Base-by-base conservation (phyloP, 2,797 vertebrate species). In the Dryobates pubescens region DNA sequence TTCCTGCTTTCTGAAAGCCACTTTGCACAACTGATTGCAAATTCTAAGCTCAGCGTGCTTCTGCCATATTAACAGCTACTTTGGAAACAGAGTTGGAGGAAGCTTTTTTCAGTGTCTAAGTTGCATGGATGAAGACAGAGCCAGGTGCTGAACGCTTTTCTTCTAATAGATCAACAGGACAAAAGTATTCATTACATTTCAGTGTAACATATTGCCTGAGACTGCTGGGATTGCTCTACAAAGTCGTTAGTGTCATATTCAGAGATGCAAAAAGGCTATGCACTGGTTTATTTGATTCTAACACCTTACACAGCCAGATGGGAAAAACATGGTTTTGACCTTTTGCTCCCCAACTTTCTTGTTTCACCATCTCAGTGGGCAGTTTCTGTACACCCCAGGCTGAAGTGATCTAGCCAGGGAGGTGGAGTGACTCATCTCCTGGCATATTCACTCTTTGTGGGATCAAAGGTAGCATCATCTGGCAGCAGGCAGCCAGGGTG, bases 401-500 rank as follows among this genome's bases (percentile, higher is more conserved):
- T 73, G 34, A 18, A 86, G 27, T 71, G 24, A 49, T 59, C 78
- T 67, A 79, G 67, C 12, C 20, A 70, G 23, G 19, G 30, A 72
- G 43, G 22, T 75, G 20, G 16, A 67, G 53, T 93, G 83, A 88
- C 34, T 94, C 61, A 90, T 69, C 74, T 94, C 10, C 82, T 89
- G 76, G 91, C 29, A 84, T 59, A 86, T 2, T 86, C 61, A 43
- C 9, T 83, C 43, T 59, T 72, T 63, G 34, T 7, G 1, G 45
- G 45, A 88, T 70, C 34, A 79, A 86, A 90, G 27, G 53, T 36
- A 67, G 36, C 64, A 36, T 63, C 61, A 68, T 74, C 53, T 64
- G 62, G 81, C 75, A 77, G 17, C 54, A 85, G 72, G 58, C 32
- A 82, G 49, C 30, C 62, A 82, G 91, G 71, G 81, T 94, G 77